Percentiles rank a stretch among this genome's conserved stretches.
phyloP scores from a whole-genome alignment of 2,888 invertebrate species.

The Apamea crenata region DNA sequence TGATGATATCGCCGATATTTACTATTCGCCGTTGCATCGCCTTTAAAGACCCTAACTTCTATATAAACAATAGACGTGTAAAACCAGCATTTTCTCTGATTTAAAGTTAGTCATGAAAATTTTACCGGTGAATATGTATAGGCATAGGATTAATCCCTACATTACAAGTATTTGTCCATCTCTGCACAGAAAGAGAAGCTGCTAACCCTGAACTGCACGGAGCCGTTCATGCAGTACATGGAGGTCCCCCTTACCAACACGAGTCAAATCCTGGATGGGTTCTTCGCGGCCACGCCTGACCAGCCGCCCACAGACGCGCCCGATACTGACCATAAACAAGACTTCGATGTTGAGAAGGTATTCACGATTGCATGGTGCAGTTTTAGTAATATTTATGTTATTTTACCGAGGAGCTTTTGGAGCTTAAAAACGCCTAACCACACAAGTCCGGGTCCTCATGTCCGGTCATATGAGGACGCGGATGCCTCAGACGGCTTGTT shows the following conservation, averaged over 20 bases:
- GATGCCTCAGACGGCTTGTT: background rate
- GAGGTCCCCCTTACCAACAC: slow-evolving; percentile 77
- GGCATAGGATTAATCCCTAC: background rate
- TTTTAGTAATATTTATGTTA: background rate
- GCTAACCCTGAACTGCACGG: slow-evolving; percentile 73
- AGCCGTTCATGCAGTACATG: slow-evolving; percentile 81
- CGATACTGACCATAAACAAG: slow-evolving; percentile 69
- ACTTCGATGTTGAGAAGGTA: slow-evolving; percentile 75
- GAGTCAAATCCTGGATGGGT: slow-evolving; percentile 81
- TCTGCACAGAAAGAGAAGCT: slow-evolving; percentile 77
- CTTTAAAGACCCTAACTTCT: background rate
- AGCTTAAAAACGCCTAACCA: no score
- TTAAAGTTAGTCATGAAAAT: no score
- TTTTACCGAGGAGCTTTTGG: background rate
- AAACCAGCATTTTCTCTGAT: background rate
- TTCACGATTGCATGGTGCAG: slow-evolving; percentile 1
- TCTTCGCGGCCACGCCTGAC: slow-evolving; percentile 74
- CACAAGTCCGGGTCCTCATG: no score
- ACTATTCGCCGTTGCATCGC: background rate
- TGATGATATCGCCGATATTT: background rate
- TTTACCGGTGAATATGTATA: background rate
- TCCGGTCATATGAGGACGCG: no score
- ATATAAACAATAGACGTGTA: background rate
- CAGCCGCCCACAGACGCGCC: slow-evolving; percentile 62
- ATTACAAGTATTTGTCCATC: slow-evolving; percentile 6